Base-by-base conservation (phyloP, 2,888 invertebrate species). In the Halocaridina rubra region DNA sequence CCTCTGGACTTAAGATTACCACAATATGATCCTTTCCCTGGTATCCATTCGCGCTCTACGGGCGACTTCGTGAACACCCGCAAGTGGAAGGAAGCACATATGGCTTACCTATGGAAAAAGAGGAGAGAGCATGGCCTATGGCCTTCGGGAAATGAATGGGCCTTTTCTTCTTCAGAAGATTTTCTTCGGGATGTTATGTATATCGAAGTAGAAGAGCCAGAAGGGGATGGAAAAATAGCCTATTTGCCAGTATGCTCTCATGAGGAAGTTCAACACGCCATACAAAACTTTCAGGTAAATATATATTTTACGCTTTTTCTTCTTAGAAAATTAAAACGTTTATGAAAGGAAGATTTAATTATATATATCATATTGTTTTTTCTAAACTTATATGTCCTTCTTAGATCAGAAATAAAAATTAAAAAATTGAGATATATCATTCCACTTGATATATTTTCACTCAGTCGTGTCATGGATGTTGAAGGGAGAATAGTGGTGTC, bases 201-300 rank as follows among this genome's bases (percentile, higher is more conserved):
- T 7, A 72, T 82, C 4, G 78, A 71, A 0, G 82, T 82, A 13
- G 74, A 74, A 77, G 82, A 82, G 24, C 78, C 82, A 13, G 77
- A 59, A 16, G n/a, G n/a, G n/a, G 33, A 33, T n/a, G 27, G 24
- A 29, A 3, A 7, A 13, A 69, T 59, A 19, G 77, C 67, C 10
- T 59, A 82, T 39, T 61, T 82, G n/a, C 78, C 82, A 27, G 57
- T 82, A 59, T 82, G 82, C 29, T 27, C 71, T 1, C 22, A 19
- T 0, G 30, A 13, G 5, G 32, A 82, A 16, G 78, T 82, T 32
- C 77, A 71, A 29, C 29, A 71, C 3, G 82, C 82, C 8, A 39
- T 82, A 33, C 27, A 59, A 7, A 82, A 78, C n/a, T 82, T 82
- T 33, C 82, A 82, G 82, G 82, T 82, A 57, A 69, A 53, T 71